Conservation (phyloP, 2,797 vertebrate genomes). For the Mus spretus region DNA sequence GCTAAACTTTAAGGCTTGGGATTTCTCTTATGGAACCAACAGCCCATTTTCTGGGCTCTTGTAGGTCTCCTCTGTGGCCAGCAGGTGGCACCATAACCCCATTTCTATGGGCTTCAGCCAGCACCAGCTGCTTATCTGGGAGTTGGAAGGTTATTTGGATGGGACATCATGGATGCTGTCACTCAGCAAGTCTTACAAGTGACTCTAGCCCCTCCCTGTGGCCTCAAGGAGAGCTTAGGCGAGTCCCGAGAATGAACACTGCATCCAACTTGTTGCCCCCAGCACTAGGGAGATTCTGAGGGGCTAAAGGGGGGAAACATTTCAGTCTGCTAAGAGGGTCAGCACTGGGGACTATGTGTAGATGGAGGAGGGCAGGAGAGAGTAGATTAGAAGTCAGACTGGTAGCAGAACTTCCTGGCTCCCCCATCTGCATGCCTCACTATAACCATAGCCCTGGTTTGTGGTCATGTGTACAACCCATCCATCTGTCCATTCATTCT, state of each 20-base stretch:
- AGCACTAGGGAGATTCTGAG: not conserved
- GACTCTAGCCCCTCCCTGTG: not conserved
- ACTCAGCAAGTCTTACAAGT: not conserved
- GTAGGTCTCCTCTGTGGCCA: conserved; percentile 28
- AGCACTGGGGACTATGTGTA: not conserved
- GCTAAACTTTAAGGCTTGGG: conserved; percentile 1
- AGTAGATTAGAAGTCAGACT: not conserved
- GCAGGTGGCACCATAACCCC: conserved; percentile 68
- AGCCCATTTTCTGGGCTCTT: conserved; percentile 22
- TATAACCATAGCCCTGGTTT: not conserved
- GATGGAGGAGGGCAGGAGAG: not conserved
- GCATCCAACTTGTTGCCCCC: not conserved
- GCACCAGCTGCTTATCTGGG: not conserved
- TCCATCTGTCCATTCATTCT: too few species aligned
- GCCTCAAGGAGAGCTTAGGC: not conserved
- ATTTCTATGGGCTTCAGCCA: not conserved
- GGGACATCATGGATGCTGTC: not conserved
- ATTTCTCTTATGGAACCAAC: not conserved
- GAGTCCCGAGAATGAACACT: not conserved
- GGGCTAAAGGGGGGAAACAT: conserved; percentile 4
- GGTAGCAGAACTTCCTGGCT: not conserved
- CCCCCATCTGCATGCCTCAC: not conserved
- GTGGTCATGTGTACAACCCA: not conserved
- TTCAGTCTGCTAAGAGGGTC: not conserved
- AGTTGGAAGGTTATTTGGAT: not conserved